Conservation (phyloP, 37 sponge, comb jelly and placozoan species). For the Ephydatia muelleri region DNA sequence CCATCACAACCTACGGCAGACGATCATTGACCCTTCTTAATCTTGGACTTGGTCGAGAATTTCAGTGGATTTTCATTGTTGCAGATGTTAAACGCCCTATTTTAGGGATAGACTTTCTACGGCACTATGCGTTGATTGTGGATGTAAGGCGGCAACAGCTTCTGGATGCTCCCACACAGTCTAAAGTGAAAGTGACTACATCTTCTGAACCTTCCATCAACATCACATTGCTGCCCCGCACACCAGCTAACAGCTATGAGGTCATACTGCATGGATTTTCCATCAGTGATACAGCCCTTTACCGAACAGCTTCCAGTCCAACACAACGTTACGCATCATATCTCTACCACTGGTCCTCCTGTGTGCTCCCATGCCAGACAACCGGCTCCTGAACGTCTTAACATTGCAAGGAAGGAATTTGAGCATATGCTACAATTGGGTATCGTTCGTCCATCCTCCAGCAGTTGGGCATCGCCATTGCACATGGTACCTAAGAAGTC, state of each 20-base stretch:
- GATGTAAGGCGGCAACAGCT: background rate
- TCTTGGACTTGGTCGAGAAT: no score
- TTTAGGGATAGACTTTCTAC: background rate
- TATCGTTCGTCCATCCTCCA: no score
- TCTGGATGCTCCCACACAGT: background rate
- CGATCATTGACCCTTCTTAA: no score
- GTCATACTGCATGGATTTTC: no score
- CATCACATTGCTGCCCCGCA: background rate
- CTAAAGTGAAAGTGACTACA: background rate
- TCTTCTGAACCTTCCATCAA: background rate
- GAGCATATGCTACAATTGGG: no score
- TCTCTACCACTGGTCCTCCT: conserved; percentile 26
- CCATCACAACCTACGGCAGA: no score
- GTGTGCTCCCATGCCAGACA: conserved; percentile 7
- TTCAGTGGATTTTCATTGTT: no score
- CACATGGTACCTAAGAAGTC: conserved; percentile 43
- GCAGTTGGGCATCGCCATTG: no score
- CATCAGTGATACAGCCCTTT: background rate
- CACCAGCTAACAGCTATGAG: no score
- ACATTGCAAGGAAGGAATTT: no score
- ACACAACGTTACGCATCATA: conserved; percentile 13
- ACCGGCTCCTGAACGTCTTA: conserved; percentile 9
- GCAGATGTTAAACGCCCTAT: no score
- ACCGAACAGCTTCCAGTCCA: background rate
- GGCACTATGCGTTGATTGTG: background rate